phyloP scores from a whole-genome alignment of 2,113 vertebrate genomes.

The Pavo muticus region DNA sequence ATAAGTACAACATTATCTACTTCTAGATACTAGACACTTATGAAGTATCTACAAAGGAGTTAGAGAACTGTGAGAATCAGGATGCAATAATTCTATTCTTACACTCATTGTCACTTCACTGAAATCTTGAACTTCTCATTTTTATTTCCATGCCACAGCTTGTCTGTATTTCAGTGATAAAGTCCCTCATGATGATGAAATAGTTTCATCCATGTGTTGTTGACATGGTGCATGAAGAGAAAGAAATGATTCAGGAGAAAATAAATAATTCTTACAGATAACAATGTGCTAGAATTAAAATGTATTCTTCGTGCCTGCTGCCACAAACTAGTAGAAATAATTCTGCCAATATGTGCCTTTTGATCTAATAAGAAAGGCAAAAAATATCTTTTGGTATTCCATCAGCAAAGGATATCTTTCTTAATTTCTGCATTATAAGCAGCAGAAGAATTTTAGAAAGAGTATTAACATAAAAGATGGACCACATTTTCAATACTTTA shows the following conservation, averaged over 20 bases:
- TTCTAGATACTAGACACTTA: neutral
- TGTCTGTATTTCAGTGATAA: neutral
- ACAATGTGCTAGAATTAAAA: neutral
- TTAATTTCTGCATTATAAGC: neutral
- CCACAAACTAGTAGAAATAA: constrained; percentile 20
- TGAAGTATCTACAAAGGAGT: neutral
- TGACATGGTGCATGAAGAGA: neutral
- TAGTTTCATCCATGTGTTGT: neutral
- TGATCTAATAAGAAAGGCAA: neutral
- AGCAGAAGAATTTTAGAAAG: neutral
- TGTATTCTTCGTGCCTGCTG: neutral
- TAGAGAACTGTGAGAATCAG: neutral
- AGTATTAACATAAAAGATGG: neutral
- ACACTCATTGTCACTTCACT: neutral
- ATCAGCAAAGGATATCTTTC: neutral
- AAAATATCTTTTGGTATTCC: neutral
- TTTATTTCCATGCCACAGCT: neutral
- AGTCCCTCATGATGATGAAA: neutral
- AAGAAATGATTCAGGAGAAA: neutral
- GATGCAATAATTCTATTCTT: neutral
- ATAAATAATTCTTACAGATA: neutral
- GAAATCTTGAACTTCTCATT: neutral
- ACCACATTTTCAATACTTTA: neutral
- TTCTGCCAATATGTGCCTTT: neutral
- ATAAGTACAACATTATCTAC: neutral